Evolutionary conservation across 2,797 vertebrate genomes (phyloP).

Genomic region (Amblyraja radiata): DNA sequence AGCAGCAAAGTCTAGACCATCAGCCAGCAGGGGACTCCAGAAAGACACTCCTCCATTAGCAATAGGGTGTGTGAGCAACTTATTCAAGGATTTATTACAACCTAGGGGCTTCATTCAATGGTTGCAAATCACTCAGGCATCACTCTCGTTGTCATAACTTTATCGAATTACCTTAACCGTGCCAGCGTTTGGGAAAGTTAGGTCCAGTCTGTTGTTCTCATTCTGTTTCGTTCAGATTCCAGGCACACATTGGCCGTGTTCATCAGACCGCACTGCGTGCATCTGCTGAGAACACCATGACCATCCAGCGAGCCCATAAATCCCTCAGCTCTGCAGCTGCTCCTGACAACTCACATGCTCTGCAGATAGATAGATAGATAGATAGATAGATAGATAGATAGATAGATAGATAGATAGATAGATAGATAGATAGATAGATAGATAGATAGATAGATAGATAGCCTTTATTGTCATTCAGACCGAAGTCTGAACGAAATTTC

Average conservation of each 20-base stretch:
- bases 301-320: constrained; percentile 13
- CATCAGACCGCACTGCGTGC: constrained; percentile 20
- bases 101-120: background rate
- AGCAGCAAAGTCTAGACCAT: background rate
- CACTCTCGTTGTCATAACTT: constrained; percentile 29
- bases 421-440: no score
- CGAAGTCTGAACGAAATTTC: no score
- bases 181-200: background rate
- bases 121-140: constrained; percentile 24
- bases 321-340: constrained; percentile 23
- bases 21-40: background rate
- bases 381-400: no score
- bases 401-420: no score
- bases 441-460: no score
- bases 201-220: constrained; percentile 8
- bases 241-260: constrained; percentile 9
- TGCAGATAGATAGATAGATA: no score
- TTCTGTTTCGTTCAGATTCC: background rate
- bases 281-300: constrained; percentile 14
- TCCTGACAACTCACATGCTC: constrained; percentile 22
- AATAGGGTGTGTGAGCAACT: background rate
- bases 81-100: background rate
- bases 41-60: background rate
- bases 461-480: no score
- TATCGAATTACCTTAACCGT: constrained; percentile 4